Base-by-base conservation (phyloP, 2,888 invertebrate genomes). In the Dynastes grantii region DNA sequence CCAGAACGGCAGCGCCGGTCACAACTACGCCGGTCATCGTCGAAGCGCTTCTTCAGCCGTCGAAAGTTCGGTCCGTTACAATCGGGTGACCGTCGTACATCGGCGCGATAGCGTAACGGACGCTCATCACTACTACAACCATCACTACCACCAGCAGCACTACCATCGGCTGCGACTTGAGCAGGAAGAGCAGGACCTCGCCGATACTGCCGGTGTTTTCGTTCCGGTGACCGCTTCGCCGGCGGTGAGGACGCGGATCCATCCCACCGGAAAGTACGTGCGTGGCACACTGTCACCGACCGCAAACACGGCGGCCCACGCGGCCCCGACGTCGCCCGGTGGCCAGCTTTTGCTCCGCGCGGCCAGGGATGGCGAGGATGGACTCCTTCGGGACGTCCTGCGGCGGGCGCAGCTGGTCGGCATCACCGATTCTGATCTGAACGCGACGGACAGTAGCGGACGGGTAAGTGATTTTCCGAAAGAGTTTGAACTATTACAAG, bases 371-470 rank as follows among this genome's bases (percentile, higher is more conserved):
- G 90, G 89, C 45, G 91, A 91, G 82, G 91, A 91, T 80, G 85
- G 86, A 29, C 83, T 86, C 32, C 85, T 91, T 61, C 87, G 87
- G 80, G 89, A 90, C 71, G 86, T 90, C 58, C 86, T 91, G 63
- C 84, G 88, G 49, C 88, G 89, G 80, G 89, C 88, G 29, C 85
- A 88, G 58, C 85, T 88, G 37, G 85, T 88, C 61, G 88, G 88
- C 11, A 85, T 89, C 51, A 81, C 87, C 1, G 89, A 89, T 75
- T 86, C 88, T 70, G 91, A 91, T 81, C 85, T 92, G 81, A 92
- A 92, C 85, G 89, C 90, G 29, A 87, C 88, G 2, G 92, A 92
- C 85, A 87, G 87, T 82, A 91, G 91, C 84, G 92, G 92, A 84
- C 89, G 92, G 89, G 92, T 92, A 84, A 91, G 91, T 16, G 13